Conservation (phyloP, 2,113 vertebrate genomes). For the Crotalus viridis region DNA sequence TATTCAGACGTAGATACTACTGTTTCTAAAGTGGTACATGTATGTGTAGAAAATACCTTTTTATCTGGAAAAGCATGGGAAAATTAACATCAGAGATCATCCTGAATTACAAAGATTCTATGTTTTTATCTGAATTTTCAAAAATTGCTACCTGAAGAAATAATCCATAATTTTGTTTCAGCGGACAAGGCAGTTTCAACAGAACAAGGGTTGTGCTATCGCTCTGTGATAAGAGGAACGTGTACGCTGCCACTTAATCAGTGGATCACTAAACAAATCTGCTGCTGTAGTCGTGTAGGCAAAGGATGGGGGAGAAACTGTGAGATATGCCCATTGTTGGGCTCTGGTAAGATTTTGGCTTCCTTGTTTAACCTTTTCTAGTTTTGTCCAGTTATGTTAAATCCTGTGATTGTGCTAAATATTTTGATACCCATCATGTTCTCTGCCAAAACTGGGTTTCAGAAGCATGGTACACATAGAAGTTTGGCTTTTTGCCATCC, state of each 20-base stretch:
- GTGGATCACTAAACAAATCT: slow-evolving; percentile 96
- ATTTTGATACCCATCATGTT: background rate
- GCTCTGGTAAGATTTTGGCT: slow-evolving; percentile 76
- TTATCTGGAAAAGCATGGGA: background rate
- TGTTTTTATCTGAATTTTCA: background rate
- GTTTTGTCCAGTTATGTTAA: background rate
- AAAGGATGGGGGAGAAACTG: slow-evolving; percentile 92
- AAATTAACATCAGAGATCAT: background rate
- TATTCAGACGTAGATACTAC: background rate
- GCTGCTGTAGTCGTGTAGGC: slow-evolving; percentile 96
- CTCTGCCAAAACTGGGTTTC: background rate
- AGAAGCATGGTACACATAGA: background rate
- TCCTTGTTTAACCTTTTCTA: background rate
- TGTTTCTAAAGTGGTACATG: background rate
- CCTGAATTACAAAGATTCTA: background rate
- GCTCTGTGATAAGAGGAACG: slow-evolving; percentile 69
- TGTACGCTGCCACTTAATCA: slow-evolving; percentile 87
- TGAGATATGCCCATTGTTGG: slow-evolving; percentile 82
- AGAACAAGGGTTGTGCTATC: slow-evolving; percentile 83
- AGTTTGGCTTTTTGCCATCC: background rate
- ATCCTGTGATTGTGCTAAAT: slow-evolving; percentile 2
- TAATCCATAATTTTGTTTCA: slow-evolving; percentile 64
- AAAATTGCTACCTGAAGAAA: background rate
- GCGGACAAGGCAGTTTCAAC: slow-evolving; percentile 90
- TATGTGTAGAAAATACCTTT: background rate